phyloP scores from a whole-genome alignment of 2,113 vertebrate genomes.

The Cebidichthys violaceus region DNA sequence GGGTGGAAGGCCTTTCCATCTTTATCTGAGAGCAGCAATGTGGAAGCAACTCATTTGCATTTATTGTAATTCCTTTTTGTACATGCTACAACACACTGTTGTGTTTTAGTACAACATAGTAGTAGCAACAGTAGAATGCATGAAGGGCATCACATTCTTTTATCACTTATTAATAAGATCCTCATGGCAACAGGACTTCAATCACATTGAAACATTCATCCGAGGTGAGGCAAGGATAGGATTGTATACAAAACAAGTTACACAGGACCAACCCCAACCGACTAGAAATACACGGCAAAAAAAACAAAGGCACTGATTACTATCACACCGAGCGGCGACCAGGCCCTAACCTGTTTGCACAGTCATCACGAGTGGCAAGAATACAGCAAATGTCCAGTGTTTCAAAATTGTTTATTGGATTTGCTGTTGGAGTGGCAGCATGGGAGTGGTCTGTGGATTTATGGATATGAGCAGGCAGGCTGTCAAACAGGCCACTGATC shows the following conservation, averaged over 20 bases:
- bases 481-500: slow-evolving; percentile 3
- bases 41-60: slow-evolving; percentile 3
- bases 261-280: slow-evolving; percentile 31
- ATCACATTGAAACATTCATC: not conserved
- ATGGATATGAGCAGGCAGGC: slow-evolving; percentile 1
- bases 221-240: not conserved
- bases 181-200: not conserved
- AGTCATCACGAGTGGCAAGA: slow-evolving; percentile 10
- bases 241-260: slow-evolving; percentile 11
- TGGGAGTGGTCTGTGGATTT: slow-evolving; percentile 12
- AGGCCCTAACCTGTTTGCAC: slow-evolving; percentile 57
- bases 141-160: not conserved
- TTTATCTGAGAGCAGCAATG: slow-evolving; percentile 86
- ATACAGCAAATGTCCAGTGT: not conserved
- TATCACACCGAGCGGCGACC: not conserved
- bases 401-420: not conserved
- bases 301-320: slow-evolving; percentile 46
- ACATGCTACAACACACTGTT: not conserved
- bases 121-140: not conserved
- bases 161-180: not conserved
- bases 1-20: slow-evolving; percentile 99
- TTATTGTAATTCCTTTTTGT: not conserved
- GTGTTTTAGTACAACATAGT: not conserved
- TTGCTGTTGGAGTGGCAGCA: not conserved
- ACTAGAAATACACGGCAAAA: slow-evolving; percentile 7